Base-by-base conservation (phyloP, 2,113 vertebrate species). In the Chunga burmeisteri region DNA sequence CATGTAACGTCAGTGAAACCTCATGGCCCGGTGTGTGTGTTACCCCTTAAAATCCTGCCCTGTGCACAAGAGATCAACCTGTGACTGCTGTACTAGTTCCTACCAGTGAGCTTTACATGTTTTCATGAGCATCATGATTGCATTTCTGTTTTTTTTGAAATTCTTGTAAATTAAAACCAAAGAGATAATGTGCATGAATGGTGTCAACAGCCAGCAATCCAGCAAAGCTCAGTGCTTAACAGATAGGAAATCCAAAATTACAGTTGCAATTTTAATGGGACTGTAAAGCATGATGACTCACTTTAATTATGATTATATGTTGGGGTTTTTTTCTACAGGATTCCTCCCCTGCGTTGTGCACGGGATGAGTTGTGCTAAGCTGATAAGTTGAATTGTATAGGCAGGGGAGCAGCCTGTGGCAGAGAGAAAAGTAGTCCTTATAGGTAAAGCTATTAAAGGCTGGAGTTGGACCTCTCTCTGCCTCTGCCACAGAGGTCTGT, bases 11-110 rank as follows among this genome's bases (percentile, higher is more conserved):
- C 15, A 27, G 42, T 44, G 36, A 81, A 92, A 63, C 8, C 8
- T 12, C 1, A 0, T 50, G 32, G 16, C 8, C 49, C 17, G 1
- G 1, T 47, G 34, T 42, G 4, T 68, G 12, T 6, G 5, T 47
- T 72, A 38, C 1, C 4, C 13, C 50, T 72, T 78, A 26, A 62
- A 80, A 46, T 58, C 27, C n/a, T 75, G 10, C 5, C 80, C 49
- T 2, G 2, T n/a, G 26, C 6, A 2, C 47, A 65, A 36, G 26
- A 47, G 12, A 61, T 32, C 63, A 79, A 18, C 11, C 19, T 72
- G 27, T 2, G 4, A 40, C 47, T 1, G 9, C 26, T 30, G 30
- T n/a, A 30, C 34, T 50, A 5, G 18, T 38, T 84, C 59, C 32
- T 85, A 0, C 21, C 61, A 7, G 4, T 44, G 55, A 81, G 27